phyloP scores from a whole-genome alignment of 2,113 vertebrate species.

The Sciurus niger region DNA sequence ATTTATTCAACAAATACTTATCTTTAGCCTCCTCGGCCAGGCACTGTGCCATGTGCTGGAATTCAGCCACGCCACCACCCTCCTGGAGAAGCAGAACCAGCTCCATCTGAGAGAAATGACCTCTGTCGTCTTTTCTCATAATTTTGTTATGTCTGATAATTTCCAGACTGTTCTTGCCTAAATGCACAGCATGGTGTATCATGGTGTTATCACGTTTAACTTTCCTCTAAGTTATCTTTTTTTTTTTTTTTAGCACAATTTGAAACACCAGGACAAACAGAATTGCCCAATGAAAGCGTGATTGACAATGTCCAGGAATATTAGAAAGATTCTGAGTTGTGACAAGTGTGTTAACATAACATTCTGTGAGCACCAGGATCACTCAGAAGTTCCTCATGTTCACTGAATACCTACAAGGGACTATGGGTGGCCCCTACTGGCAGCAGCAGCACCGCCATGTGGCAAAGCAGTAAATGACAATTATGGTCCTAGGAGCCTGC shows the following conservation, averaged over 20 bases:
- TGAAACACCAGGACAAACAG: not conserved
- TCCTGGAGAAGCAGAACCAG: not conserved
- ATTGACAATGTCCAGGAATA: not conserved
- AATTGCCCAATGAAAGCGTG: not conserved
- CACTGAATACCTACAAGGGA: not conserved
- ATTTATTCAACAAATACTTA: not conserved
- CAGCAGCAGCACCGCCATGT: not conserved
- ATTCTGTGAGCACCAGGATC: not conserved
- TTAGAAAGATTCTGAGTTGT: not conserved
- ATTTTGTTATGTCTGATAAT: not conserved
- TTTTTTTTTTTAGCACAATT: not conserved
- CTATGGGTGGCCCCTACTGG: not conserved
- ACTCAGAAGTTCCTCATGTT: not conserved
- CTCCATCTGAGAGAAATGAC: not conserved
- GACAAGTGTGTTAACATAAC: not conserved
- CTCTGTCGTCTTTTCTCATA: not conserved
- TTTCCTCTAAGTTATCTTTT: conserved; percentile 32
- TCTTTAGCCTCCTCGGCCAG: not conserved
- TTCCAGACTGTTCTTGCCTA: not conserved
- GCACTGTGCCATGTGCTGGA: not conserved
- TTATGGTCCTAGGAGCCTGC: not conserved
- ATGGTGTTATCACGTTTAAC: not conserved
- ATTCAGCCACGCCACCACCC: not conserved
- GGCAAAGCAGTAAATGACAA: not conserved
- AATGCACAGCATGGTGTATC: not conserved